Evolutionary conservation across 2,888 invertebrate species (phyloP).

Genomic region (Chironomus tentans): DNA sequence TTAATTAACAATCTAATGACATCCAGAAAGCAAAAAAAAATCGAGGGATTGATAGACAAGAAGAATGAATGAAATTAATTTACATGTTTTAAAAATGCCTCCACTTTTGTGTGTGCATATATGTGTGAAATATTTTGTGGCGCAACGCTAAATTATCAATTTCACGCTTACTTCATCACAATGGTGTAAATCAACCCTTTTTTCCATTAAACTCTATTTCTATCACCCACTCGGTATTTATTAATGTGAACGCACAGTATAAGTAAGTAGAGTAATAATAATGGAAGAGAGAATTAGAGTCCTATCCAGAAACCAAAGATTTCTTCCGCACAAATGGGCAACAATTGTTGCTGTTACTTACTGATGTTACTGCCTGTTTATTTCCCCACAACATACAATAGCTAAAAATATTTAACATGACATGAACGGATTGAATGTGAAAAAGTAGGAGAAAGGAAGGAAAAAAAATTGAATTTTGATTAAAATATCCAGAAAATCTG

Average conservation of each 20-base stretch:
- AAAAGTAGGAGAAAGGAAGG: background rate
- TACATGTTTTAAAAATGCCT: background rate
- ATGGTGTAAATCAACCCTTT: conserved; percentile 25
- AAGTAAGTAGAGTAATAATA: too few relatives aligned
- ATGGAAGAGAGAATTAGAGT: background rate
- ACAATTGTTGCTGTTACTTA: conserved; percentile 24
- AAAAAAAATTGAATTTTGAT: conserved; percentile 22
- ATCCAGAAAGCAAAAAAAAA: background rate
- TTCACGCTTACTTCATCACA: conserved; percentile 26
- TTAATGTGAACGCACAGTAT: background rate
- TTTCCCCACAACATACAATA: background rate
- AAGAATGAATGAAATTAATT: background rate
- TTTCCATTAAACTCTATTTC: background rate
- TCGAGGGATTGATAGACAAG: background rate
- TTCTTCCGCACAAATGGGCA: conserved; percentile 27
- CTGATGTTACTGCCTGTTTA: background rate
- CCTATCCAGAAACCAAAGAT: conserved; percentile 16
- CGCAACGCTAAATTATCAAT: conserved; percentile 21
- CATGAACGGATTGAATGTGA: background rate
- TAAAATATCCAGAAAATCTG: conserved; percentile 26
- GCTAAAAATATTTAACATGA: background rate
- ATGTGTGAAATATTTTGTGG: background rate
- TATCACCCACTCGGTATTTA: background rate
- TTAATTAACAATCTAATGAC: background rate
- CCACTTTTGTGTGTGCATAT: background rate